Evolutionary conservation across 2,797 vertebrate genomes (phyloP).

Genomic region (Siniperca obscura): DNA sequence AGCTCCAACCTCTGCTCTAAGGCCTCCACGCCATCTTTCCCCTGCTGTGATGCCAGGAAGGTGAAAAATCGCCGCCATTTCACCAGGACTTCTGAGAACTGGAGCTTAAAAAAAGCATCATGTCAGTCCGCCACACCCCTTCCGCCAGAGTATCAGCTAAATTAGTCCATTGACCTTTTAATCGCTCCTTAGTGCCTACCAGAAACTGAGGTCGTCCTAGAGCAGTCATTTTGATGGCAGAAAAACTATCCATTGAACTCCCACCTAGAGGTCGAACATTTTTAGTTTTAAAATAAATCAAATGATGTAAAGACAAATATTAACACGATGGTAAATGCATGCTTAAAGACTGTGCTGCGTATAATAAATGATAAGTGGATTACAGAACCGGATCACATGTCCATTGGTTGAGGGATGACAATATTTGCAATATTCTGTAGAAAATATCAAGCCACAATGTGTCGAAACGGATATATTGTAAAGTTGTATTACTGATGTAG

Average conservation of each 20-base stretch:
- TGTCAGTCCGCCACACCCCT: constrained; percentile 29
- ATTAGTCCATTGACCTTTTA: constrained; percentile 21
- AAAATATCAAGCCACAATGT: background rate
- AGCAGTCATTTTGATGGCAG: constrained; percentile 93
- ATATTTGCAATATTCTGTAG: background rate
- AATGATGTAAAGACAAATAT: background rate
- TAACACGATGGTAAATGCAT: background rate
- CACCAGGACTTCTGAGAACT: constrained; percentile 91
- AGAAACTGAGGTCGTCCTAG: constrained; percentile 93
- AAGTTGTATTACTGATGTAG: background rate
- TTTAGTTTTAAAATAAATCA: constrained; percentile 13
- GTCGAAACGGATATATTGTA: background rate
- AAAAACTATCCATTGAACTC: constrained; percentile 89
- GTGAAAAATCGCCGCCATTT: constrained; percentile 92
- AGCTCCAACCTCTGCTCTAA: constrained; percentile 89
- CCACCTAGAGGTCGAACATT: constrained; percentile 79
- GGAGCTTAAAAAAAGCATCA: constrained; percentile 80
- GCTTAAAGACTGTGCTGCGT: background rate
- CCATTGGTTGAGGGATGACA: background rate
- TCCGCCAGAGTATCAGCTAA: constrained; percentile 8
- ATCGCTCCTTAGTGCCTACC: constrained; percentile 80
- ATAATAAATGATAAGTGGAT: background rate
- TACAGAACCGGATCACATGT: background rate
- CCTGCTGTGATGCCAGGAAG: constrained; percentile 89
- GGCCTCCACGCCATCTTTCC: constrained; percentile 79